phyloP scores from a whole-genome alignment of 2,113 vertebrate species.

The Suricata suricatta region DNA sequence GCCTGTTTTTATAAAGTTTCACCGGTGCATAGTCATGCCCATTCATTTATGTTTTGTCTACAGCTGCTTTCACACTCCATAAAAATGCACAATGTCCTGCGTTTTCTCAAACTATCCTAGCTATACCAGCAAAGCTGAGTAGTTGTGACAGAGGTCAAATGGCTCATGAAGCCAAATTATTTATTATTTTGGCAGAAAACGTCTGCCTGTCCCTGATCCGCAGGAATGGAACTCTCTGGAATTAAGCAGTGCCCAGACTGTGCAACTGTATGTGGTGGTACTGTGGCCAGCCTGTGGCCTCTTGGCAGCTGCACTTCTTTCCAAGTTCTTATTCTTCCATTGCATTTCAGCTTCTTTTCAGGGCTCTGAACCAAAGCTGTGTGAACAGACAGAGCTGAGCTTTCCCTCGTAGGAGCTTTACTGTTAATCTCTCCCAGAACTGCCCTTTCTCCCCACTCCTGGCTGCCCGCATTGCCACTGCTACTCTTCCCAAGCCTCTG shows the following conservation, averaged over 20 bases:
- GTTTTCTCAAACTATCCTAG: background rate
- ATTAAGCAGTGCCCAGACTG: background rate
- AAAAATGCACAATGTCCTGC: background rate
- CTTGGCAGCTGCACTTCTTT: background rate
- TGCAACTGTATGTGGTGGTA: no score
- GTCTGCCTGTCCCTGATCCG: background rate
- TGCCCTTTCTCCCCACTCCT: background rate
- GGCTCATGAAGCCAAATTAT: background rate
- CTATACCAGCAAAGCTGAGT: background rate
- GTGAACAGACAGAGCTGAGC: background rate
- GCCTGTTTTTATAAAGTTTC: background rate
- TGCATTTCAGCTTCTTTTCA: conserved; percentile 15
- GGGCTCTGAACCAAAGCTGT: conserved; percentile 12
- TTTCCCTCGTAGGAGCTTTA: background rate
- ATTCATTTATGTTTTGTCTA: background rate
- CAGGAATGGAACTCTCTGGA: background rate
- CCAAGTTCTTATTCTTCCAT: background rate
- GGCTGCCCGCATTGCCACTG: background rate
- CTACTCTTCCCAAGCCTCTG: background rate
- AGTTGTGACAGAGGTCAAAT: background rate
- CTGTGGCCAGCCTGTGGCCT: no score
- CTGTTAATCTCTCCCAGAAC: background rate
- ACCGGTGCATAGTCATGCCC: background rate
- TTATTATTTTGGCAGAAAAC: background rate
- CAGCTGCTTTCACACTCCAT: background rate